Conservation (phyloP, 2,113 vertebrate species). For the Pelobates fuscus region DNA sequence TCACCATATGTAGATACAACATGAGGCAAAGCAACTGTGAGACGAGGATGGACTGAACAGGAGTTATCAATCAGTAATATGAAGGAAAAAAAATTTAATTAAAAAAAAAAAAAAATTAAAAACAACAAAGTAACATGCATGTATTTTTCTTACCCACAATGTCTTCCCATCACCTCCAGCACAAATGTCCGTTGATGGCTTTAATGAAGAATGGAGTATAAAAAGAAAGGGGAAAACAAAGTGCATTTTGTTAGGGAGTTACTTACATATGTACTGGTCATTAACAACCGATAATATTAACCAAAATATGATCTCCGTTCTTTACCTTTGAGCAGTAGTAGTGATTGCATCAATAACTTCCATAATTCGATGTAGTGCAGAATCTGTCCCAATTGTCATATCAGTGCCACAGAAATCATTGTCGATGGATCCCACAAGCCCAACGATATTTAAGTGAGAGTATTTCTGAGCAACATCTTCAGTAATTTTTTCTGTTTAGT, state of each 20-base stretch:
- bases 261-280: too few species aligned
- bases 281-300: neutral
- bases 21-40: too few species aligned
- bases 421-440: conserved; percentile 91
- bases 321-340: conserved; percentile 89
- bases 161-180: conserved; percentile 94
- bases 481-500: conserved; percentile 83
- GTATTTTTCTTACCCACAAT: conserved; percentile 83
- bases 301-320: neutral
- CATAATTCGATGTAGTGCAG: conserved; percentile 89
- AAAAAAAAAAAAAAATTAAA: too few species aligned
- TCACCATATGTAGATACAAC: too few species aligned
- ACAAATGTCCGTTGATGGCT: conserved; percentile 95
- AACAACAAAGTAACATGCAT: too few species aligned
- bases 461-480: conserved; percentile 71
- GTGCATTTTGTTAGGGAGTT: neutral
- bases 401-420: conserved; percentile 94
- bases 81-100: too few species aligned
- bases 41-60: too few species aligned
- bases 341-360: conserved; percentile 91
- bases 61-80: too few species aligned
- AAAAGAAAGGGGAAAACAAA: too few species aligned
- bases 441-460: conserved; percentile 81
- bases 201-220: conserved; percentile 50
- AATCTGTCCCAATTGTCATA: conserved; percentile 94